phyloP scores from a whole-genome alignment of 2,113 vertebrate species.

The Hypanus sabinus region DNA sequence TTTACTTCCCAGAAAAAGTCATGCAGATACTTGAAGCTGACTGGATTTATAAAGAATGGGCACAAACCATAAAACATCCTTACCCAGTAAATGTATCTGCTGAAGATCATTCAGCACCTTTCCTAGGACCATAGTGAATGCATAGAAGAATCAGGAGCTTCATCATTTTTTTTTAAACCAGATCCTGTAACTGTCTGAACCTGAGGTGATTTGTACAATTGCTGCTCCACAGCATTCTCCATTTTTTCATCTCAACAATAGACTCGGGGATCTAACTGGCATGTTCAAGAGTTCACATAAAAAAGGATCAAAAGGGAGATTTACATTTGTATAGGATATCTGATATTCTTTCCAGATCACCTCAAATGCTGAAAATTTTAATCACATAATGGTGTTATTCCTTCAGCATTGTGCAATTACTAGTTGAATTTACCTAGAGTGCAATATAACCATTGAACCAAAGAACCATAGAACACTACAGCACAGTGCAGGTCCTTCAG shows the following conservation, averaged over 20 bases:
- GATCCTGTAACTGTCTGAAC: neutral
- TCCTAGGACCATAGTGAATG: neutral
- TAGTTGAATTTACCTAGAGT: no score
- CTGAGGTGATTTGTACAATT: neutral
- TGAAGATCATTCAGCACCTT: neutral
- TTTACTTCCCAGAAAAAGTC: neutral
- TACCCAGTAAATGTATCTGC: neutral
- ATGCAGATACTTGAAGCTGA: neutral
- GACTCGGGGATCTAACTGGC: neutral
- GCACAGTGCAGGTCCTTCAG: no score
- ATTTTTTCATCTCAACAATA: neutral
- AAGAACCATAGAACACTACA: no score
- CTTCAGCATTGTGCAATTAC: no score
- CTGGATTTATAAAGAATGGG: neutral
- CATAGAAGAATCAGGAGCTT: neutral
- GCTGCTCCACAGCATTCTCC: neutral
- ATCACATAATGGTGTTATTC: no score
- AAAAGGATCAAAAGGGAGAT: neutral
- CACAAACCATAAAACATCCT: neutral
- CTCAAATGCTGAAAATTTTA: neutral
- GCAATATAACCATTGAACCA: no score
- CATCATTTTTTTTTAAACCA: neutral
- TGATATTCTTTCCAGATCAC: neutral
- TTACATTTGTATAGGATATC: neutral
- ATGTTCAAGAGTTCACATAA: no score